phyloP scores from a whole-genome alignment of 2,888 invertebrate genomes.

The Stictocephala bisonia region DNA sequence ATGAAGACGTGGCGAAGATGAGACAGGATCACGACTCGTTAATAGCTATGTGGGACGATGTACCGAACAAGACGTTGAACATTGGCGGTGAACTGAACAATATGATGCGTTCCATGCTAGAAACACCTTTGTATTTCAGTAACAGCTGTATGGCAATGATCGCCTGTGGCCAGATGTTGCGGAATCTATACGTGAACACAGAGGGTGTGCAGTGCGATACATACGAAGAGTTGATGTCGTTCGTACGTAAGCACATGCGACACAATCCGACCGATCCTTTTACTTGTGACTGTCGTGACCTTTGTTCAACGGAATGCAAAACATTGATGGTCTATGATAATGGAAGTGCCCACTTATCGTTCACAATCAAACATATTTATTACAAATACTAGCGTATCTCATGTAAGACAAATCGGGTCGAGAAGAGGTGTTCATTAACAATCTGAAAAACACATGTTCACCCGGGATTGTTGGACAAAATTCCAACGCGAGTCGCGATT shows the following conservation, averaged over 20 bases:
- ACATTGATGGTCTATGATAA: too few relatives aligned
- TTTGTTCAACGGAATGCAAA: not conserved
- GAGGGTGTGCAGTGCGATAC: too few relatives aligned
- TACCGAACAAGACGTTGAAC: too few relatives aligned
- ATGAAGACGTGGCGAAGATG: too few relatives aligned
- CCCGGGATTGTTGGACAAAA: conserved; percentile 4
- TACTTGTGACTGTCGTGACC: not conserved
- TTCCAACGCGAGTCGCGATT: conserved; percentile 1
- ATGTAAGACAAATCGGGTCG: not conserved
- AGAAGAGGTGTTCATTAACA: not conserved
- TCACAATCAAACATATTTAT: conserved; percentile 6
- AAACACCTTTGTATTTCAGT: not conserved
- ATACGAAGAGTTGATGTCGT: not conserved
- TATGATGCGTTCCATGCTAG: not conserved
- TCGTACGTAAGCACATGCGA: not conserved
- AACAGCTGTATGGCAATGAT: not conserved
- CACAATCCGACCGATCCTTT: conserved; percentile 25
- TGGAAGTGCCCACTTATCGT: too few relatives aligned
- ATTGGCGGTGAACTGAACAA: too few relatives aligned
- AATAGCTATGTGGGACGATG: too few relatives aligned
- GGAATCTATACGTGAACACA: not conserved
- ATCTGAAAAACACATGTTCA: not conserved
- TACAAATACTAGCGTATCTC: conserved; percentile 12
- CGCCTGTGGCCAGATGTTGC: not conserved
- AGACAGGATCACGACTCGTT: too few relatives aligned